A percentile compares a stretch with the other conserved stretches of the same genome.
Conservation (phyloP, 2,888 invertebrate genomes). For the Icerya purchasi region DNA sequence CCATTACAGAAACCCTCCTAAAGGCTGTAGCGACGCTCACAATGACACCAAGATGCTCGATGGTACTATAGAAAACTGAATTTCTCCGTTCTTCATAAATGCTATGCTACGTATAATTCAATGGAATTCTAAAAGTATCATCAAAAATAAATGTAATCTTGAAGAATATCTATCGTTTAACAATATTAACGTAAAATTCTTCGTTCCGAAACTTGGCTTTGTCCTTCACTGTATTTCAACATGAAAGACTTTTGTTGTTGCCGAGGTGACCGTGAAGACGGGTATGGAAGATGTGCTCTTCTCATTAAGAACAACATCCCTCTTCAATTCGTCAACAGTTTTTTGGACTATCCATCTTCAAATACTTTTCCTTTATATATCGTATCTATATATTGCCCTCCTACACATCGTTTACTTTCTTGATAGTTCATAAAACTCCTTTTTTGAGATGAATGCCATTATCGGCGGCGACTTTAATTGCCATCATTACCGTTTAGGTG, state of each 20-base stretch:
- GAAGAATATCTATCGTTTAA: neutral
- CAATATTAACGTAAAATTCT: neutral
- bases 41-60: neutral
- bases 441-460: neutral
- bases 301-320: neutral
- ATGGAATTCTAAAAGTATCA: neutral
- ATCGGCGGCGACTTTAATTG: neutral
- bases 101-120: neutral
- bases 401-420: neutral
- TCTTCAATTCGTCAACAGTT: neutral
- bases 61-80: neutral
- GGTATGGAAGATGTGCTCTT: neutral
- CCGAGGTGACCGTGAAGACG: neutral
- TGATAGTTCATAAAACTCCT: neutral
- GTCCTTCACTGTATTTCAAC: neutral
- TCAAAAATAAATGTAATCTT: neutral
- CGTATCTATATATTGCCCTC: neutral
- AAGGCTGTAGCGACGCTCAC: neutral
- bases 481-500: neutral
- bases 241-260: neutral
- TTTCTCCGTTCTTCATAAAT: neutral
- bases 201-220: neutral
- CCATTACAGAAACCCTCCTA: neutral
- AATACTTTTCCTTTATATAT: neutral
- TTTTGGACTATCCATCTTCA: neutral